These are phyloP conservation scores for Lithodes maja DNA, from an alignment of 2,888 invertebrate species.

Conservation along the genomic window DNA sequence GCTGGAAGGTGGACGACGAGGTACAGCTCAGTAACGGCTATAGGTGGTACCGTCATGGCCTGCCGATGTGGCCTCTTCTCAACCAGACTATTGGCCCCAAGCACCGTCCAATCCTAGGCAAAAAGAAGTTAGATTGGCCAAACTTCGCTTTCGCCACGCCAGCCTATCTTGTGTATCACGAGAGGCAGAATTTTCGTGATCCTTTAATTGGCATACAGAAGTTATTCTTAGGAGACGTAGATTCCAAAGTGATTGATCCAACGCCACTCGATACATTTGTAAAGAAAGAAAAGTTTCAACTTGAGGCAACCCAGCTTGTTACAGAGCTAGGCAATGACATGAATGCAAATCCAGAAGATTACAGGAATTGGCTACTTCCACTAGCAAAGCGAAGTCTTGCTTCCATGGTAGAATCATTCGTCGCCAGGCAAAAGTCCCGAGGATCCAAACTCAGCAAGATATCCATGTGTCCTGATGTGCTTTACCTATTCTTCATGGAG, in stretches of 20 bases:
- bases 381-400: conserved; percentile 16
- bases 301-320: neutral
- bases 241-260: neutral
- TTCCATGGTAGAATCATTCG: conserved; percentile 42
- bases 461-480: conserved; percentile 32
- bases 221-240: conserved; percentile 29
- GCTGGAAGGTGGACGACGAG: conserved; percentile 29
- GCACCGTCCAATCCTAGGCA: neutral
- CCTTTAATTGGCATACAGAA: conserved; percentile 29
- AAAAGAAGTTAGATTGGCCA: conserved; percentile 41
- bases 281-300: conserved; percentile 30
- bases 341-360: neutral
- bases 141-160: conserved; percentile 46
- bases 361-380: conserved; percentile 35
- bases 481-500: conserved; percentile 39
- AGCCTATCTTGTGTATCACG: conserved; percentile 17
- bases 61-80: conserved; percentile 50
- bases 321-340: neutral
- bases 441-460: conserved; percentile 11
- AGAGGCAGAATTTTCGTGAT: conserved; percentile 28
- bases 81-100: conserved; percentile 25
- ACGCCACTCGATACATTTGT: neutral
- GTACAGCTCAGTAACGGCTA: conserved; percentile 23
- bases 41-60: conserved; percentile 42
- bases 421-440: conserved; percentile 6